These are phyloP conservation scores for Erpobdella octoculata DNA, from an alignment of 2,888 invertebrate species.

Conservation along the genomic window DNA sequence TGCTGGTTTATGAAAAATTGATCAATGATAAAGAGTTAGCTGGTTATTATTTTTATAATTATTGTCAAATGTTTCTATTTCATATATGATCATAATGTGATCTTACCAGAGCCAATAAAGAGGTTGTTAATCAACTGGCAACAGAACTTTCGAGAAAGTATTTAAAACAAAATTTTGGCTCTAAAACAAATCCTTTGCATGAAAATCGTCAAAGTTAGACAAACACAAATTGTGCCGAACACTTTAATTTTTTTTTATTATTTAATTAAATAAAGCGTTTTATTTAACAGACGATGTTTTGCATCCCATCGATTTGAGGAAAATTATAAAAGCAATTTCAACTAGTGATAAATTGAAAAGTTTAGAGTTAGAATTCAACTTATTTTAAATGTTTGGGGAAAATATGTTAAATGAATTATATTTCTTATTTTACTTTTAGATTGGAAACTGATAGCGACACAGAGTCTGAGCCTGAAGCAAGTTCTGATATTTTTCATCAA, in stretches of 20 bases:
- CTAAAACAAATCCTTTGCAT: background rate
- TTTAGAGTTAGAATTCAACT: slow-evolving; percentile 7
- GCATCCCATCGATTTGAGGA: background rate
- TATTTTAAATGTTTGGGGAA: background rate
- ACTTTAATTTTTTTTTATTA: too few species aligned
- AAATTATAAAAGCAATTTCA: slow-evolving; percentile 10
- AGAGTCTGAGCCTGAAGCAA: slow-evolving; percentile 49
- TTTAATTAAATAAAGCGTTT: too few species aligned
- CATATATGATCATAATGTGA: background rate
- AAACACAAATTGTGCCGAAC: too few species aligned
- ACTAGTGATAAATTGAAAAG: background rate
- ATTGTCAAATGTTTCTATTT: too few species aligned
- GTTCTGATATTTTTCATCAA: slow-evolving; percentile 22
- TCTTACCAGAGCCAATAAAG: too few species aligned
- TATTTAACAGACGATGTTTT: too few species aligned
- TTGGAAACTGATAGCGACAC: slow-evolving; percentile 47
- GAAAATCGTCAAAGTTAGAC: too few species aligned
- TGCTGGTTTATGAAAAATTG: slow-evolving; percentile 39
- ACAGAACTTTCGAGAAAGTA: too few species aligned
- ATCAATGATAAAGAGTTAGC: background rate
- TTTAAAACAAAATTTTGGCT: background rate
- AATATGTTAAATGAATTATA: background rate
- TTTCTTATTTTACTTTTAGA: background rate
- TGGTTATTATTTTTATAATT: too few species aligned
- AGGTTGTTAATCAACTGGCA: too few species aligned